Percentiles rank a stretch among this genome's conserved stretches.
Evolutionary conservation across 2,888 invertebrate genomes (phyloP).

Genomic region (Epinotia demarniana): DNA sequence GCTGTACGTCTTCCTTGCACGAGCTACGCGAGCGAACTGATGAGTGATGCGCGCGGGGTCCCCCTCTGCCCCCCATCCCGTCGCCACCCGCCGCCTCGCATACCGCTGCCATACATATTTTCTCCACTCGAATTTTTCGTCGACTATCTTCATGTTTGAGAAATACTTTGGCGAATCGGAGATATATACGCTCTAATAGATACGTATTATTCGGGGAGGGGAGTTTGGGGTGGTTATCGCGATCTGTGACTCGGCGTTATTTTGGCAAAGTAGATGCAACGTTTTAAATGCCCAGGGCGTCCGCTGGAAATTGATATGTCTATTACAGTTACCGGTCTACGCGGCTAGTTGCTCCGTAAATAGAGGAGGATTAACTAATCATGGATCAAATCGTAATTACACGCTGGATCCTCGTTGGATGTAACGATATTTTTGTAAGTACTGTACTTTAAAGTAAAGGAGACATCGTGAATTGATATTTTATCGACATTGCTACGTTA

Average conservation of each 20-base stretch:
- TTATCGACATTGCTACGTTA: not conserved
- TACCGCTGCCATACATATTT: constrained; percentile 80
- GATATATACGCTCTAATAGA: constrained; percentile 83
- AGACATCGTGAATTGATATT: not conserved
- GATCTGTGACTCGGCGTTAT: constrained; percentile 67
- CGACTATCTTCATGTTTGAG: constrained; percentile 83
- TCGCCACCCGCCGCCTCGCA: constrained; percentile 69
- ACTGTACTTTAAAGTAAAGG: constrained; percentile 11
- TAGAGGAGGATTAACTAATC: constrained; percentile 41
- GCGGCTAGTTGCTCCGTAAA: constrained; percentile 44
- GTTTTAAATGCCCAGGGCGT: constrained; percentile 55
- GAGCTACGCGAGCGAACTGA: constrained; percentile 72
- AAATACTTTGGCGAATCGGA: constrained; percentile 82
- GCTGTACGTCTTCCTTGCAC: constrained; percentile 60
- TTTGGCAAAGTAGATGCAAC: constrained; percentile 66
- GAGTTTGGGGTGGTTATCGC: constrained; percentile 64
- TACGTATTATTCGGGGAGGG: constrained; percentile 79
- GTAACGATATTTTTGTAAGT: constrained; percentile 16
- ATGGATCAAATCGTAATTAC: constrained; percentile 42
- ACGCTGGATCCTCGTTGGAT: constrained; percentile 28
- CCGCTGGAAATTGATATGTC: constrained; percentile 48
- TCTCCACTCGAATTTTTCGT: constrained; percentile 83
- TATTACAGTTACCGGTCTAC: constrained; percentile 47
- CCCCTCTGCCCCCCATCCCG: constrained; percentile 60
- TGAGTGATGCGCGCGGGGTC: constrained; percentile 64